Base-by-base conservation (phyloP, 2,797 vertebrate genomes). In the Enteromius radiatus region DNA sequence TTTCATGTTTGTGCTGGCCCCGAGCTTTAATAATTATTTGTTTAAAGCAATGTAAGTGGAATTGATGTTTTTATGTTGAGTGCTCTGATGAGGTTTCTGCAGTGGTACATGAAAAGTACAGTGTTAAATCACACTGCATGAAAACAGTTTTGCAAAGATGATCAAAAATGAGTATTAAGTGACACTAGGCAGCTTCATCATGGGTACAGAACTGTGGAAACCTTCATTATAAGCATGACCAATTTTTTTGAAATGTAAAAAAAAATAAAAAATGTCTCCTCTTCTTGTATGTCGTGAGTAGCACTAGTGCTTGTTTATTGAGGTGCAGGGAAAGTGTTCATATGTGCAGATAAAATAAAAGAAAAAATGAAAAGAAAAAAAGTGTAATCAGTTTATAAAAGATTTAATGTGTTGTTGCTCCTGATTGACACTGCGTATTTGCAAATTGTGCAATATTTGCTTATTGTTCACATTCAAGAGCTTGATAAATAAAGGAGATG, bases 191-290 rank as follows among this genome's bases (percentile, higher is more conserved):
- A 75, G 73, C 73, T 76, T 76, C 14, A 10, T 38, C 19, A 9
- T 14, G 11, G 19, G 17, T 33, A 33, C 5, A 23, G 64, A 43
- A 43, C 47, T 7, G 31, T 79, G 77, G 64, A 69, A 54, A 69
- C 38, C 64, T 23, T 79, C 64, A 79, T 79, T n/a, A 21, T 54
- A 79, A 68, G 64, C 76, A 77, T 79, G 65, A 69, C 15, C 76
- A 23, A 33, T 28, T 49, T 49, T 78, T 64, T 43, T 78, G 19
- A n/a, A 45, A 47, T 49, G 1, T 28, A 28, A 19, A 61, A 31
- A 36, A 67, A 36, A 9, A 17, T n/a, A n/a, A 23, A 38, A 41
- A 43, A 14, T 14, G 26, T 41, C 1, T 41, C 2, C 3, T 78
- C 63, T 78, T 36, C 63, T 79, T 79, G 65, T 79, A 56, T 69